A percentile compares a stretch with the other conserved stretches of the same genome.
These are phyloP conservation scores for Drosophila repletoides DNA, from an alignment of 1,140 invertebrate species.

Conservation along the genomic window DNA sequence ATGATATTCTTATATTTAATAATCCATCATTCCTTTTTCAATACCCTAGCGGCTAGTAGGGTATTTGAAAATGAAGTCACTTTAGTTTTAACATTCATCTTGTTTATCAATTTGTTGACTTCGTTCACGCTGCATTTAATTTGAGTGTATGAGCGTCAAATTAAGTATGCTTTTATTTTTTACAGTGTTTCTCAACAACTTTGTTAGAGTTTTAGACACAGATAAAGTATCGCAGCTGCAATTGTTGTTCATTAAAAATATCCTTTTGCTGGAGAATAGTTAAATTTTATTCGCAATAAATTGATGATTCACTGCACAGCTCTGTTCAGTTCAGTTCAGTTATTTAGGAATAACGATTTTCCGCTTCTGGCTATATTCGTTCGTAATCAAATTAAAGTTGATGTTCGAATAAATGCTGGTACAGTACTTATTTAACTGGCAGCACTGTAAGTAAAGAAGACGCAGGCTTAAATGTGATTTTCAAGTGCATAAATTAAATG, in stretches of 20 bases:
- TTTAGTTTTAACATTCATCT: background rate
- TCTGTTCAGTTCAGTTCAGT: background rate
- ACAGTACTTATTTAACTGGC: slow-evolving; percentile 7
- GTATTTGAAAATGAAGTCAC: background rate
- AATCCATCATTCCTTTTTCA: too few species aligned
- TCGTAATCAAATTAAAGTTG: slow-evolving; percentile 31
- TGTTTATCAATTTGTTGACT: slow-evolving; percentile 20
- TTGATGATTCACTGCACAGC: slow-evolving; percentile 10
- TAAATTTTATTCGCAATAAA: slow-evolving; percentile 28
- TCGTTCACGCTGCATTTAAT: slow-evolving; percentile 52
- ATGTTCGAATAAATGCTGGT: slow-evolving; percentile 37
- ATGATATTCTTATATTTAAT: too few species aligned
- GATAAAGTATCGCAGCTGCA: too few species aligned
- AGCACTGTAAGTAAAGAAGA: slow-evolving; percentile 2
- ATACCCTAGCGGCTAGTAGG: too few species aligned
- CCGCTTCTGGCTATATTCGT: slow-evolving; percentile 11
- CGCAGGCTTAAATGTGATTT: slow-evolving; percentile 61
- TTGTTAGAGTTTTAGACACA: background rate
- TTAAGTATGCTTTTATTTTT: slow-evolving; percentile 26
- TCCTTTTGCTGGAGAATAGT: slow-evolving; percentile 4
- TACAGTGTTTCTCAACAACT: background rate
- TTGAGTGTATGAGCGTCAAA: slow-evolving; percentile 24
- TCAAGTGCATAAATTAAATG: slow-evolving; percentile 79
- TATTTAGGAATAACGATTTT: background rate
- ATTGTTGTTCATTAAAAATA: background rate